These are phyloP conservation scores for Austrofundulus limnaeus DNA, from an alignment of 2,113 vertebrate genomes.

Conservation along the genomic window DNA sequence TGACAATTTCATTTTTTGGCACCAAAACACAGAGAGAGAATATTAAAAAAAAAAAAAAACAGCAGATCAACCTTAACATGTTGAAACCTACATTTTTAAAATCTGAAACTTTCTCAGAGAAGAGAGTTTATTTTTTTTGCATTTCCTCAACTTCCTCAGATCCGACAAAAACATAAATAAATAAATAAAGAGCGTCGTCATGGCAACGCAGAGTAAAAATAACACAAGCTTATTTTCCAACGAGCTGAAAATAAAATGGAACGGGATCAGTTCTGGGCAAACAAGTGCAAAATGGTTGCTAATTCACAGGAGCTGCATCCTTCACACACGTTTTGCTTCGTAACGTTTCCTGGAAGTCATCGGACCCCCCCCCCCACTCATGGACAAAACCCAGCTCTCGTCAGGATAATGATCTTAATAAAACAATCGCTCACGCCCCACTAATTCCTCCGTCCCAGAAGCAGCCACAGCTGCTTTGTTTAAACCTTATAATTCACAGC, in stretches of 20 bases:
- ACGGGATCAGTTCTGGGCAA: conserved; percentile 77
- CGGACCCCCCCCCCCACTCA: conserved; percentile 27
- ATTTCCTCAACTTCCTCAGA: conserved; percentile 66
- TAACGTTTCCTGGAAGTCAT: conserved; percentile 28
- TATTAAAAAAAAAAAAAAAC: neutral
- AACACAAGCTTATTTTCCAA: conserved; percentile 80
- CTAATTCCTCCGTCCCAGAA: conserved; percentile 80
- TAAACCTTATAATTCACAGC: conserved; percentile 79
- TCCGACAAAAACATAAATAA: conserved; percentile 28
- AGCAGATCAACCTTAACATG: too few relatives aligned
- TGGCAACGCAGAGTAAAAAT: conserved; percentile 84
- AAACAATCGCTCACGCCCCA: conserved; percentile 76
- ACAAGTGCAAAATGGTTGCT: conserved; percentile 77
- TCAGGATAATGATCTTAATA: conserved; percentile 81
- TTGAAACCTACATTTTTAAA: conserved; percentile 27
- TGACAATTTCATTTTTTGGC: neutral
- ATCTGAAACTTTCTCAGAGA: conserved; percentile 11
- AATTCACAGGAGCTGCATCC: conserved; percentile 58
- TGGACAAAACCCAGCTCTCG: conserved; percentile 71
- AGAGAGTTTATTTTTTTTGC: conserved; percentile 49
- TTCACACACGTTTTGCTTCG: conserved; percentile 1
- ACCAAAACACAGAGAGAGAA: too few relatives aligned
- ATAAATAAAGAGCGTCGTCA: conserved; percentile 69
- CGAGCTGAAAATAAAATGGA: conserved; percentile 79
- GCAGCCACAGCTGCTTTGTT: conserved; percentile 79